Evolutionary conservation across 2,888 invertebrate species (phyloP).

Genomic region (Frankliniella intonsa): DNA sequence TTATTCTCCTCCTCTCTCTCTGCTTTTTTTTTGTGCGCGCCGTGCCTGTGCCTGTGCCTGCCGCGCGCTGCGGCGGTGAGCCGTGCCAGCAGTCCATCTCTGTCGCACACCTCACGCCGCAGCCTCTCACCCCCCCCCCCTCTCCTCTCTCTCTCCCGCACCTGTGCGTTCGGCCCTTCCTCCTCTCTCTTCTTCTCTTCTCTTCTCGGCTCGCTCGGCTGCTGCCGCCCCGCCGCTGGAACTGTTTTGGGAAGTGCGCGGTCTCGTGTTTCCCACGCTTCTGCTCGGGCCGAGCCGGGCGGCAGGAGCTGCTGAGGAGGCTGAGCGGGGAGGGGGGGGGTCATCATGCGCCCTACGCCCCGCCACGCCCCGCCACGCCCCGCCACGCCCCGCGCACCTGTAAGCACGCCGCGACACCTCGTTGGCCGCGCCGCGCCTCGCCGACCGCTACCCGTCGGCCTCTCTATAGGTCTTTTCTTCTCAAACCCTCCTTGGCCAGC

Average conservation of each 20-base stretch:
- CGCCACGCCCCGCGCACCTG: background rate
- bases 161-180: background rate
- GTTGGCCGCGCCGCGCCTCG: background rate
- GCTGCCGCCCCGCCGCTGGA: background rate
- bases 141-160: background rate
- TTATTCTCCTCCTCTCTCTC: background rate
- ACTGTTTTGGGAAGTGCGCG: conserved; percentile 26
- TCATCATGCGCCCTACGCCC: background rate
- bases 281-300: background rate
- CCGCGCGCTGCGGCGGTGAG: background rate
- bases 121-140: no score
- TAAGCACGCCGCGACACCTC: background rate
- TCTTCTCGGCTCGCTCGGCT: conserved; percentile 13
- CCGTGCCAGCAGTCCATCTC: background rate
- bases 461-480: no score
- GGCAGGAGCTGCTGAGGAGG: background rate
- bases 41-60: background rate
- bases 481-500: no score
- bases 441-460: no score
- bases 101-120: no score
- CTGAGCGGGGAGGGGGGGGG: background rate
- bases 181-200: background rate
- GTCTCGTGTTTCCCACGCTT: conserved; percentile 26
- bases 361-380: no score
- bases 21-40: background rate